Base-by-base conservation (phyloP, 2,888 invertebrate genomes). In the Cheilosia vernalis region DNA sequence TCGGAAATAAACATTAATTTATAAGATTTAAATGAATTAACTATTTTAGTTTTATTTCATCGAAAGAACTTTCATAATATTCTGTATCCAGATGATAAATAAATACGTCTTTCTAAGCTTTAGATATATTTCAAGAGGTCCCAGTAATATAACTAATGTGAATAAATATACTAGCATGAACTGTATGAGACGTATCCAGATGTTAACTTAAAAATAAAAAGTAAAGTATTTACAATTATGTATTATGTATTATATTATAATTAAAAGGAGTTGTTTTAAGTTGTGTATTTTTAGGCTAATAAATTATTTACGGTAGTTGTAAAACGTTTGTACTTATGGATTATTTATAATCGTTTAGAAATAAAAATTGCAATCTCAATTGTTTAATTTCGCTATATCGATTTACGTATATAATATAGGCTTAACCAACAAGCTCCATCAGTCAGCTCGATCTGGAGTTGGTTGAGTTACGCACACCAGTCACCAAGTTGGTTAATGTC, bases 291-390 rank as follows among this genome's bases (percentile, higher is more conserved):
- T 77, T 85, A 85, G 85, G 81, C 85, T 81, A 85, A 81, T 85
- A 85, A 85, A 77, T 81, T 81, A 85, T 85, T 85, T 77, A 85
- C 66, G 42, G 72, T 81, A 81, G 81, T 51, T 77, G 81, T 85
- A 81, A 81, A 78, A 85, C 76, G 81, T 85, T 85, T 85, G 81
- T 85, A 85, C 85, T 85, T 85, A 85, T 76, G 81, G 70, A 85
- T 85, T 85, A 85, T 85, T 85, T 85, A 81, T 85, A 85, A 67
- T 77, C 81, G 85, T 85, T 85, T 85, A 81, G 81, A 81, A 85
- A 85, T 81, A 81, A 85, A 37, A 77, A 69, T 24, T 66, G 51
- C 44, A 58, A 67, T 70, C 53, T 66, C 19, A 70, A 80, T 33
- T 40, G n/a, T 53, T 24, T n/a, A 40, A 53, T 51, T 64, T n/a